These are phyloP conservation scores for Polypterus bichir DNA, from an alignment of 2,113 vertebrate genomes.

Conservation along the genomic window DNA sequence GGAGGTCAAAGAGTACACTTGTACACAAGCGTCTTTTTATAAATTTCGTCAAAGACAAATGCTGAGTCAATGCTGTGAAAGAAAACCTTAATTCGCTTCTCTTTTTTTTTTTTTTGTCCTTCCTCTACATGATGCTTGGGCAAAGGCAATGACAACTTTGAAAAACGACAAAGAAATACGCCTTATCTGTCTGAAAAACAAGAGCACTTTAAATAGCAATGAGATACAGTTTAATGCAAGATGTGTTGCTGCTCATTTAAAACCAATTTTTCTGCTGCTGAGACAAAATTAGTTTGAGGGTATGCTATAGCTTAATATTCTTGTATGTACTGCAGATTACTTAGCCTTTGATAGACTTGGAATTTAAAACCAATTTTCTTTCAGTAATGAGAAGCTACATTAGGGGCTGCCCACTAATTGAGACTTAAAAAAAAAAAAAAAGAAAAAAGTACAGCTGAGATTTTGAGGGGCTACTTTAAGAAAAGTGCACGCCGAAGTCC, in stretches of 20 bases:
- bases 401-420: slow-evolving; percentile 42
- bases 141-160: no score
- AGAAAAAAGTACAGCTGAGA: slow-evolving; percentile 24
- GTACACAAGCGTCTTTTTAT: no score
- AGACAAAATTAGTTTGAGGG: slow-evolving; percentile 32
- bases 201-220: no score
- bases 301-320: slow-evolving; percentile 26
- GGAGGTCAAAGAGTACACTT: no score
- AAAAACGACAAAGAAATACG: no score
- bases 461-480: slow-evolving; percentile 19
- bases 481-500: slow-evolving; percentile 26
- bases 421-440: slow-evolving; percentile 23
- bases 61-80: no score
- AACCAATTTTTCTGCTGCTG: slow-evolving; percentile 18
- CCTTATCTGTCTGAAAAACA: no score
- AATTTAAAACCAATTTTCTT: slow-evolving; percentile 53
- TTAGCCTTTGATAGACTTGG: slow-evolving; percentile 40
- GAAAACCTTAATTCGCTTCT: no score
- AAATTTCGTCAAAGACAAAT: no score
- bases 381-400: slow-evolving; percentile 41
- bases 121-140: no score
- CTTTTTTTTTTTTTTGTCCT: no score
- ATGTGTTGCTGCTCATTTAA: slow-evolving; percentile 30
- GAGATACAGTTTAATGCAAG: not conserved
- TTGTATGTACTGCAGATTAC: slow-evolving; percentile 32